Percentiles rank a stretch among this genome's conserved stretches.
phyloP scores from a whole-genome alignment of 2,888 invertebrate species.

The Phyllotreta cruciferae region DNA sequence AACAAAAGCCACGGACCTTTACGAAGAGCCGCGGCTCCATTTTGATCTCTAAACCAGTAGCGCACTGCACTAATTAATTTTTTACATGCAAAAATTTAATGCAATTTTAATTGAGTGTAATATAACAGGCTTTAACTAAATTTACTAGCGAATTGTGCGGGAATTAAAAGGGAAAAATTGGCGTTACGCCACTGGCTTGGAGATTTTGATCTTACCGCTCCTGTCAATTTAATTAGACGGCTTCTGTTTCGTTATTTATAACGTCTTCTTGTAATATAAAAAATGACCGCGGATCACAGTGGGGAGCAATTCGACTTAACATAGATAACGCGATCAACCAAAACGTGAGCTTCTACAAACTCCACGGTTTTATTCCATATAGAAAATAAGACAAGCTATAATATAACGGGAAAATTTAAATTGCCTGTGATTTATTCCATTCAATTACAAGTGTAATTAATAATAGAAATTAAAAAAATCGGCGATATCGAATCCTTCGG shows the following conservation, averaged over 20 bases:
- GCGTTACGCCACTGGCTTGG: slow-evolving; percentile 11
- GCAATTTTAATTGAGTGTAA: too few relatives aligned
- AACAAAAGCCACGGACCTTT: slow-evolving; percentile 25
- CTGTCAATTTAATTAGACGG: slow-evolving; percentile 48
- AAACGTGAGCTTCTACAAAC: slow-evolving; percentile 17
- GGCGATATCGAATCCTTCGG: too few relatives aligned
- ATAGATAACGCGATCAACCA: background rate
- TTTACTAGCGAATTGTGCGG: too few relatives aligned
- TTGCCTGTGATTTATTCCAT: too few relatives aligned
- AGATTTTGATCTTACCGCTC: slow-evolving; percentile 45
- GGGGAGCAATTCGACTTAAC: slow-evolving; percentile 30
- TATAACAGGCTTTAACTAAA: too few relatives aligned
- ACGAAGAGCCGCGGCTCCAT: slow-evolving; percentile 28
- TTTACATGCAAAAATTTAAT: slow-evolving; percentile 26
- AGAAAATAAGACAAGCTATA: too few relatives aligned
- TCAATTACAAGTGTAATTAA: too few relatives aligned
- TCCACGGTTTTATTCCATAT: background rate
- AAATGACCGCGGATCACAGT: slow-evolving; percentile 34
- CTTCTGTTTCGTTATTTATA: slow-evolving; percentile 49
- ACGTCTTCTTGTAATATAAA: slow-evolving; percentile 38
- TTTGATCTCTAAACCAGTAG: slow-evolving; percentile 6
- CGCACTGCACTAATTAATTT: slow-evolving; percentile 18
- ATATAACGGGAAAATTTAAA: too few relatives aligned
- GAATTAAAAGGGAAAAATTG: background rate
- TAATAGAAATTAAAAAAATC: too few relatives aligned